A percentile compares a stretch with the other conserved stretches of the same genome.
Conservation (phyloP, 2,797 vertebrate genomes). For the Pantherophis alleghaniensis region DNA sequence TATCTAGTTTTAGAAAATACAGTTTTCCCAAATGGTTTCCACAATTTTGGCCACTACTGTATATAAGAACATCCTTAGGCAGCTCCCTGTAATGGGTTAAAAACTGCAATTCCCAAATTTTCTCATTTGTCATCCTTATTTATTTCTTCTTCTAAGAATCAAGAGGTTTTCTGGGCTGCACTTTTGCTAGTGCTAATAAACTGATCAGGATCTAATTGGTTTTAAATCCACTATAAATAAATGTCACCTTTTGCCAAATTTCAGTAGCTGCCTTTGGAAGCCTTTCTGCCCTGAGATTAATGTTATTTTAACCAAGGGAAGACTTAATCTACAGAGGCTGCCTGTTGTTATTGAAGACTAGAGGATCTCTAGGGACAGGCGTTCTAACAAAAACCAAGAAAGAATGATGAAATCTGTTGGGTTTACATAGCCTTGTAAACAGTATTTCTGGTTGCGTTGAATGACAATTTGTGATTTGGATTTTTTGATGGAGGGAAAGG, state of each 20-base stretch:
- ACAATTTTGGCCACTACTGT: too few relatives aligned
- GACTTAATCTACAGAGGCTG: constrained; percentile 52
- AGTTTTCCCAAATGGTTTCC: too few relatives aligned
- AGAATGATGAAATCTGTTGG: constrained; percentile 2
- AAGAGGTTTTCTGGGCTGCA: background rate
- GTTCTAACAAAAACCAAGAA: background rate
- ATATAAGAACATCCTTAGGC: background rate
- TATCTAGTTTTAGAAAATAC: too few relatives aligned
- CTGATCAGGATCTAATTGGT: background rate
- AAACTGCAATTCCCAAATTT: background rate
- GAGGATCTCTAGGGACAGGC: background rate
- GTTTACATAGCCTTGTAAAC: background rate
- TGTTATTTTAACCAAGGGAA: constrained; percentile 58
- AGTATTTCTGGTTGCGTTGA: background rate
- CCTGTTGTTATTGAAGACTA: constrained; percentile 39
- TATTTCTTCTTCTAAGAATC: background rate
- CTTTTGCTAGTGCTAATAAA: background rate
- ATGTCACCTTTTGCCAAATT: constrained; percentile 45
- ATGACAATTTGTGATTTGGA: background rate
- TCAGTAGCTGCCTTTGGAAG: constrained; percentile 31
- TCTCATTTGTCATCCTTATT: background rate
- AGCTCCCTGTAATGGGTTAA: background rate
- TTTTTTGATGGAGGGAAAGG: background rate
- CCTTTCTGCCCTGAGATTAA: constrained; percentile 19
- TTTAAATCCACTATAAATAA: constrained; percentile 44